These are phyloP conservation scores for Malthinus flaveolus DNA, from an alignment of 2,888 invertebrate species.

Conservation along the genomic window DNA sequence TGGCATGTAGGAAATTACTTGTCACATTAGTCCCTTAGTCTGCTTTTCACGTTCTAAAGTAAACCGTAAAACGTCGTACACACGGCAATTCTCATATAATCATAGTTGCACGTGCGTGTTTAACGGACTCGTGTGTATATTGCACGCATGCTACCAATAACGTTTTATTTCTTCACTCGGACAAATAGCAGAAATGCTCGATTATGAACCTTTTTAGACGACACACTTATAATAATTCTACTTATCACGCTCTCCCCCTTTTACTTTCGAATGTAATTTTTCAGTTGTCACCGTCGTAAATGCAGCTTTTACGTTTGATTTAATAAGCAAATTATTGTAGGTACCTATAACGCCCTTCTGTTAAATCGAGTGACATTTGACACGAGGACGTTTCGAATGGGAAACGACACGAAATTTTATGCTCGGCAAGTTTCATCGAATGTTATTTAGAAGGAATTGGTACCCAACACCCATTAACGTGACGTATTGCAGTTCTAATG, in stretches of 20 bases:
- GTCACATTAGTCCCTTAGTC: slow-evolving; percentile 31
- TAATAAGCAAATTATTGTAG: slow-evolving; percentile 31
- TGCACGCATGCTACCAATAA: slow-evolving; percentile 25
- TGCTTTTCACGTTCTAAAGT: slow-evolving; percentile 17
- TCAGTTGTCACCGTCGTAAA: slow-evolving; percentile 23
- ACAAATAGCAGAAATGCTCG: slow-evolving; percentile 23
- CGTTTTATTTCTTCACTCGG: slow-evolving; percentile 10
- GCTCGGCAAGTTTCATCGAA: background rate
- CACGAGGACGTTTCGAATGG: slow-evolving; percentile 1
- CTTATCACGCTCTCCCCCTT: slow-evolving; percentile 29
- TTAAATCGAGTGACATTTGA: slow-evolving; percentile 15
- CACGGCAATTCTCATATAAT: slow-evolving; percentile 25
- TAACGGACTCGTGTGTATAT: slow-evolving; percentile 30
- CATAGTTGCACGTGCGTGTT: slow-evolving; percentile 35
- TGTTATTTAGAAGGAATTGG: no score
- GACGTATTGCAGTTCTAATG: no score
- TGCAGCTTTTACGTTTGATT: slow-evolving; percentile 29
- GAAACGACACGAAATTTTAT: slow-evolving; percentile 2
- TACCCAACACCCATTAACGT: no score
- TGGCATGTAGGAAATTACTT: slow-evolving; percentile 35
- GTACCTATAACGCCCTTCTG: slow-evolving; percentile 24
- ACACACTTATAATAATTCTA: slow-evolving; percentile 19
- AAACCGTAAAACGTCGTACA: slow-evolving; percentile 25
- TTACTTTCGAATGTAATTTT: slow-evolving; percentile 17
- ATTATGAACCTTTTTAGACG: slow-evolving; percentile 27